Percentiles rank a stretch among this genome's conserved stretches.
Evolutionary conservation across 2,113 vertebrate genomes (phyloP).

Genomic region (Brachionichthys hirsutus): DNA sequence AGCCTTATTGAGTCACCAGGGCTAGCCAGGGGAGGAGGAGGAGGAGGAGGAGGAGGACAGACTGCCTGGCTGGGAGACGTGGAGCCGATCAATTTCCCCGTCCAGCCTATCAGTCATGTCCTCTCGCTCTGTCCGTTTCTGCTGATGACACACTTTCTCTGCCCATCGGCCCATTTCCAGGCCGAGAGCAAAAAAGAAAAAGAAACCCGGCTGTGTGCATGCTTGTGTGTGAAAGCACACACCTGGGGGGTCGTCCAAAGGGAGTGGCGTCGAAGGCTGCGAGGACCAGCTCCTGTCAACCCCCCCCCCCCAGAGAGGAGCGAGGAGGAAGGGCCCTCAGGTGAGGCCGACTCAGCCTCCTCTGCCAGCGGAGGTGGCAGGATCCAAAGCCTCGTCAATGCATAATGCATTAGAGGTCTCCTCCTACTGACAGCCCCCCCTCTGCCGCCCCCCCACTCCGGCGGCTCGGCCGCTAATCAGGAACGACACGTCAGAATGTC

Average conservation of each 20-base stretch:
- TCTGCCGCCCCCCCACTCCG: slow-evolving; percentile 89
- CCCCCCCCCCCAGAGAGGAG: slow-evolving; percentile 41
- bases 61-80: slow-evolving; percentile 55
- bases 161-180: slow-evolving; percentile 74
- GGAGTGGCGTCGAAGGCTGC: slow-evolving; percentile 31
- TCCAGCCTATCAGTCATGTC: slow-evolving; percentile 76
- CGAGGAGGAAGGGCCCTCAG: slow-evolving; percentile 56
- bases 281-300: slow-evolving; percentile 55
- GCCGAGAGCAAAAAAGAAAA: slow-evolving; percentile 26
- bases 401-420: slow-evolving; percentile 97
- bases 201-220: not conserved
- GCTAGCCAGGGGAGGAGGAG: slow-evolving; percentile 51
- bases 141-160: slow-evolving; percentile 78
- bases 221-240: slow-evolving; percentile 33
- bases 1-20: slow-evolving; percentile 88
- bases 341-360: slow-evolving; percentile 87
- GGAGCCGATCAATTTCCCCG: slow-evolving; percentile 76
- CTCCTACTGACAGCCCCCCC: slow-evolving; percentile 91
- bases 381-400: slow-evolving; percentile 90
- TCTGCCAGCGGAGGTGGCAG: slow-evolving; percentile 82
- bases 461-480: slow-evolving; percentile 95
- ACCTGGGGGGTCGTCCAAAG: slow-evolving; percentile 51
- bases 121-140: slow-evolving; percentile 71
- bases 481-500: slow-evolving; percentile 97
- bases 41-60: slow-evolving; percentile 55